Base-by-base conservation (phyloP, 2,888 invertebrate species). In the Physocephala rufipes region DNA sequence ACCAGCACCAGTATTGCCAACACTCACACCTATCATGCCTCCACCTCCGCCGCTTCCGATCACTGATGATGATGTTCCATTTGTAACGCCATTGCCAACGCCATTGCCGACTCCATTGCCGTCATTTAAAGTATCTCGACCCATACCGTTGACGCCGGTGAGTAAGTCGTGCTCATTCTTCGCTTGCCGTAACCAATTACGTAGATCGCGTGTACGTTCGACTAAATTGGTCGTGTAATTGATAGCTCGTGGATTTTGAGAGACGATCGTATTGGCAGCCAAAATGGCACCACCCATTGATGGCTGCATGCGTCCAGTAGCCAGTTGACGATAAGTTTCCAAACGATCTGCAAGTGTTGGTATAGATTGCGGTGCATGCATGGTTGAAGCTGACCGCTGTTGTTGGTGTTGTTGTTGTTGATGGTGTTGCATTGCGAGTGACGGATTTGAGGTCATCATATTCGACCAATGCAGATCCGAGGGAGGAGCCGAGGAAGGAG, bases 151-250 rank as follows among this genome's bases (percentile, higher is more conserved):
- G n/a, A 79, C 74, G 16, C 81, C 82, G 1, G 81, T 79, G 7
- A 84, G 75, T 26, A 86, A 75, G 28, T 86, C 86, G 63, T 86
- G 86, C 81, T 86, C 86, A 58, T 82, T 85, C 77, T 86, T 86
- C 0, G 86, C 86, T 76, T 91, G 91, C 19, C 90, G 87, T 72
- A 91, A 81, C 91, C 91, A 91, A 78, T 91, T 91, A 73, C 91
- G 87, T 72, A 91, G 84, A 78, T 90, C 90, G 70, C 90, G 86
- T 1, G 91, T 91, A 47, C 91, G 87, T 79, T 91, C 91, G 63
- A 90, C 90, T 68, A 91, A 81, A 69, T 89, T 90, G 9, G 90
- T 89, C 1, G 90, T 88, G 26, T 89, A 88, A 67, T 89, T 89
- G 30, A 89, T 88, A 13, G 85, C 85, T 2, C 85, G 77, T 2